Evolutionary conservation across 2,888 invertebrate species (phyloP).

Genomic region (Eurytoma adleriae): DNA sequence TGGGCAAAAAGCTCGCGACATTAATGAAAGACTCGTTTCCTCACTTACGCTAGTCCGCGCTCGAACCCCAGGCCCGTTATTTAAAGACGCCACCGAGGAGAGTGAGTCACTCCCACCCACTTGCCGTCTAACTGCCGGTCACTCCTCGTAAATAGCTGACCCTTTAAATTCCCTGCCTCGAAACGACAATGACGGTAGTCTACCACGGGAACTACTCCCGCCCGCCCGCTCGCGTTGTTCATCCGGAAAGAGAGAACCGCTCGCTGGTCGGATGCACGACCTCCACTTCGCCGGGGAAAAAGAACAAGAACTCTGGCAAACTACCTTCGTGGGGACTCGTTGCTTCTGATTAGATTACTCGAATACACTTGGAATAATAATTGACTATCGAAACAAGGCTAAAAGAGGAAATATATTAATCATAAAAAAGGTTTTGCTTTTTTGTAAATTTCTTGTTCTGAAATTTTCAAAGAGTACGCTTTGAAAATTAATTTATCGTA

Average conservation of each 20-base stretch:
- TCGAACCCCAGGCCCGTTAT: constrained; percentile 47
- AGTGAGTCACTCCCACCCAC: constrained; percentile 10
- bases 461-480: no score
- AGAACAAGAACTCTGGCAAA: not conserved
- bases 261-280: not conserved
- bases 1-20: constrained; percentile 9
- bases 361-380: no score
- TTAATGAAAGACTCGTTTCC: constrained; percentile 53
- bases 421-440: no score
- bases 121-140: constrained; percentile 46
- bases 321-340: not conserved
- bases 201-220: not conserved
- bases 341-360: not conserved
- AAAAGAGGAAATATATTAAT: no score
- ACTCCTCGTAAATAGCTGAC: constrained; percentile 53
- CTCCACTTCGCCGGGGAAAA: constrained; percentile 10
- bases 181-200: constrained; percentile 40
- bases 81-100: constrained; percentile 38
- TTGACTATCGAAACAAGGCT: no score
- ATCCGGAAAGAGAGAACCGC: not conserved
- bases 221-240: constrained; percentile 2
- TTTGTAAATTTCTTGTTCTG: no score
- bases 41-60: constrained; percentile 27
- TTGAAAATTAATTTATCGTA: no score
- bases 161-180: constrained; percentile 41